These are phyloP conservation scores for Omphaloscelis lunosa DNA, from an alignment of 2,888 invertebrate species.

Conservation along the genomic window DNA sequence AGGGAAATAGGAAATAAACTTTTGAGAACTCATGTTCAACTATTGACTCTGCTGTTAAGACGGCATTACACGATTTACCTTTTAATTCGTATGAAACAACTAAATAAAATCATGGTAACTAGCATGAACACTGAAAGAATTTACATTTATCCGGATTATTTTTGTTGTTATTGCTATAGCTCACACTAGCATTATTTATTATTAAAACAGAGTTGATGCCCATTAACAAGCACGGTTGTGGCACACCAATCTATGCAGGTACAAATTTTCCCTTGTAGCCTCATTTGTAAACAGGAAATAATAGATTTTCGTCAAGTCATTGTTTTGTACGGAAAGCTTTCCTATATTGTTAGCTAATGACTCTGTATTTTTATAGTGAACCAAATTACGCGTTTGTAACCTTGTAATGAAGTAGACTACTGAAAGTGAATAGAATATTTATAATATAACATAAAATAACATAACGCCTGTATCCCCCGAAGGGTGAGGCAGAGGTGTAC, in stretches of 20 bases:
- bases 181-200: neutral
- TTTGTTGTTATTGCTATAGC: neutral
- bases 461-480: no score
- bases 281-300: constrained; percentile 42
- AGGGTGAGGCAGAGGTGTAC: no score
- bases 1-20: neutral
- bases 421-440: neutral
- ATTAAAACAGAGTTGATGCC: neutral
- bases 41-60: neutral
- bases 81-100: neutral
- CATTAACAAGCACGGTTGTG: neutral
- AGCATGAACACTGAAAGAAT: neutral
- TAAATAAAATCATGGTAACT: neutral
- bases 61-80: neutral
- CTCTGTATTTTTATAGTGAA: constrained; percentile 33
- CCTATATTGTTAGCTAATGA: constrained; percentile 50
- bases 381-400: neutral
- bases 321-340: constrained; percentile 32
- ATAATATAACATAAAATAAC: no score
- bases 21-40: neutral
- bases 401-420: neutral
- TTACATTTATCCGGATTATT: neutral
- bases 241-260: constrained; percentile 27
- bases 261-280: constrained; percentile 32
- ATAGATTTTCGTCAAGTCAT: constrained; percentile 51